Conservation (phyloP, 1,140 invertebrate genomes). For the Drosophila mauritiana region DNA sequence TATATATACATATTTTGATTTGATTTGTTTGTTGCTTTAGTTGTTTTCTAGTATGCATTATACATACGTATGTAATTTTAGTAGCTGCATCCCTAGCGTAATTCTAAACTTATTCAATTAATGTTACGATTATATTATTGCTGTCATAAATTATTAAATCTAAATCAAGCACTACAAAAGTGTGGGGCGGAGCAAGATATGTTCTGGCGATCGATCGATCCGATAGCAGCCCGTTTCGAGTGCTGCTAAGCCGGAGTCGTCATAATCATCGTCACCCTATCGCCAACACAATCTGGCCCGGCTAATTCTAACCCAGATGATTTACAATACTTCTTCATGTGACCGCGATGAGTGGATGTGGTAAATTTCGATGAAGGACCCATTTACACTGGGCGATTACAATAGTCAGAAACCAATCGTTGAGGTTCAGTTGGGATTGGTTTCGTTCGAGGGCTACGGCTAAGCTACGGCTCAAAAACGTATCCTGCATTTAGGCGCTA, state of each 20-base stretch:
- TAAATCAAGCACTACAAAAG: slow-evolving; percentile 66
- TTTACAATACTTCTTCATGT: slow-evolving; percentile 82
- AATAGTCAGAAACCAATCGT: slow-evolving; percentile 14
- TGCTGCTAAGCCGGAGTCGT: slow-evolving; percentile 52
- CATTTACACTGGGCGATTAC: slow-evolving; percentile 29
- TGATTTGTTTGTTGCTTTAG: slow-evolving; percentile 32
- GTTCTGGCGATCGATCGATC: slow-evolving; percentile 37
- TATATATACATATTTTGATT: slow-evolving; percentile 63
- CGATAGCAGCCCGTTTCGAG: slow-evolving; percentile 50
- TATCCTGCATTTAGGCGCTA: slow-evolving; percentile 63
- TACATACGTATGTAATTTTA: slow-evolving; percentile 23
- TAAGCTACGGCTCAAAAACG: slow-evolving; percentile 53
- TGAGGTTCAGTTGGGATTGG: neutral
- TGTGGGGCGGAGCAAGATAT: slow-evolving; percentile 45
- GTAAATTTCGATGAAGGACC: slow-evolving; percentile 51
- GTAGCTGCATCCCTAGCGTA: slow-evolving; percentile 45
- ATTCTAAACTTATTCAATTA: slow-evolving; percentile 67
- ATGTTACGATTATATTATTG: slow-evolving; percentile 71
- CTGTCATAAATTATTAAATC: slow-evolving; percentile 81
- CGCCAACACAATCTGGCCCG: slow-evolving; percentile 48
- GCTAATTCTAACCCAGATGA: slow-evolving; percentile 74
- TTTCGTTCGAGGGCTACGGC: slow-evolving; percentile 36
- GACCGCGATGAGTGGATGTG: slow-evolving; percentile 63
- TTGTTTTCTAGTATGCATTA: slow-evolving; percentile 36
- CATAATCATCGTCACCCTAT: slow-evolving; percentile 9